Conservation (phyloP, 2,888 invertebrate genomes). For the Biston stratarius region DNA sequence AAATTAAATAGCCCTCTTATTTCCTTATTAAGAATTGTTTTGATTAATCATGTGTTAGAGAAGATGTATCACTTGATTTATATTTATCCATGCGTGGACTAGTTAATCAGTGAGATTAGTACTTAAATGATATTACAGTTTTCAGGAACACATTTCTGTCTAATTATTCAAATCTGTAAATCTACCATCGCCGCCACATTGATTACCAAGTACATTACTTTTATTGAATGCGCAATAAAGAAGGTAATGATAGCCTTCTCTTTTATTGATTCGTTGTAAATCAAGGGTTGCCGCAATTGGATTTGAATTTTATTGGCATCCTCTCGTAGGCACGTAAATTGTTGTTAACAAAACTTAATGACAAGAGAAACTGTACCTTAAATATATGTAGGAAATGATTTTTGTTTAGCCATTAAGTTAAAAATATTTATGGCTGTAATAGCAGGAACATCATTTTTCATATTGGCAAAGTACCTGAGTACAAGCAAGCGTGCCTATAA, state of each 20-base stretch:
- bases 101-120: background rate
- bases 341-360: constrained; percentile 73
- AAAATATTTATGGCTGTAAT: background rate
- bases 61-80: too few relatives aligned
- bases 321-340: constrained; percentile 71
- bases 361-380: constrained; percentile 57
- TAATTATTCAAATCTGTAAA: constrained; percentile 42
- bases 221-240: constrained; percentile 83
- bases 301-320: constrained; percentile 82
- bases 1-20: constrained; percentile 25
- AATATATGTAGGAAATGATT: constrained; percentile 9
- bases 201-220: constrained; percentile 78
- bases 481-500: background rate
- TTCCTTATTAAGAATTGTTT: constrained; percentile 5
- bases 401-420: constrained; percentile 7
- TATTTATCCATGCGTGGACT: too few relatives aligned
- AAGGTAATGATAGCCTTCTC: constrained; percentile 80
- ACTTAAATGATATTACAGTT: constrained; percentile 8
- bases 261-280: constrained; percentile 85
- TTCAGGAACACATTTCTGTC: constrained; percentile 20
- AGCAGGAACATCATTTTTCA: background rate
- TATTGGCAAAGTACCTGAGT: too few relatives aligned
- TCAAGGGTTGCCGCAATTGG: constrained; percentile 81
- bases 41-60: background rate
- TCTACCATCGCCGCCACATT: constrained; percentile 62